Base-by-base conservation (phyloP, 2,888 invertebrate species). In the Trilocha varians region DNA sequence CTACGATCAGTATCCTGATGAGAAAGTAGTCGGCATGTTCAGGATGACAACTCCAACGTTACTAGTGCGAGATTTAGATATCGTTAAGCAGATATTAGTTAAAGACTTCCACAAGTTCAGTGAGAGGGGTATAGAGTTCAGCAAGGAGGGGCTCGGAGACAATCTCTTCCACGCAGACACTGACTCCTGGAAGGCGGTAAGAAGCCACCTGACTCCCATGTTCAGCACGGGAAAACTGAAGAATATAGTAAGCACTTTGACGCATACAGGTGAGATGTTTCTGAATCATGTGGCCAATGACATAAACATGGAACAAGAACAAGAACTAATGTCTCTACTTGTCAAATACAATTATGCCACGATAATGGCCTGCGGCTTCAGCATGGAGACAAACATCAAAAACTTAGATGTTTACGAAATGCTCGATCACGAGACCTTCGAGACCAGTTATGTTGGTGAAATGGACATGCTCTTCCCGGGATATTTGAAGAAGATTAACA, bases 41-140 rank as follows among this genome's bases (percentile, higher is more conserved):
- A 58, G 64, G 44, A 62, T 72, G 59, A 62, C 58, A 5, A 47
- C 53, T 13, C 75, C 73, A 0, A 51, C 58, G 4, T 41, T 77
- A 11, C 32, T 75, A 8, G 51, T 78, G 34, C 59, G 66, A 11
- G 74, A 78, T 44, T 55, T 70, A 14, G 69, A 77, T 39, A 47
- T 70, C 32, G 62, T 65, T 11, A 74, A 69, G 42, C 58, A 64
- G 35, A 56, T 77, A 16, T 45, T 75, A 5, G 57, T 73, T 5
- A 74, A 72, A 38, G 75, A 76, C 34, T 77, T 74, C 25, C 59
- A 67, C 5, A 37, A 25, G 1, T 77, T 76, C 34, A 46, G 59
- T 8, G 63, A 71, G 11, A 65, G 77, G 34, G 69, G 66, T 13
- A 16, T 65, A 6, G 55, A 59, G 16, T 62, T 63, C 25, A 63